Base-by-base conservation (phyloP, 30 jellyfish, hydroid and myxozoan species). In the Hydractinia symbiolongicarpus region DNA sequence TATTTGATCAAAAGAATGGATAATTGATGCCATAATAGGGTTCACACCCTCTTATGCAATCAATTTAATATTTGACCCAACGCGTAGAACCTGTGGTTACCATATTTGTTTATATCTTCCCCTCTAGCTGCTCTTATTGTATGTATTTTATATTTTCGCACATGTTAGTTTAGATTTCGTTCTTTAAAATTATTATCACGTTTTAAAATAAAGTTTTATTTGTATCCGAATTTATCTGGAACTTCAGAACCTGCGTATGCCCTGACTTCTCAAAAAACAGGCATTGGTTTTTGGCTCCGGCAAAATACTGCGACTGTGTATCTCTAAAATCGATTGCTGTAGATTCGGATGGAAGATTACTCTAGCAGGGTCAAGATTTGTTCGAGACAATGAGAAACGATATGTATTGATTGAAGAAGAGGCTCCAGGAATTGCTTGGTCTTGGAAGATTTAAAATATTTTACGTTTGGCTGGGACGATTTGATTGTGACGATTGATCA, bases 361-460 rank as follows among this genome's bases (percentile, higher is more conserved):
- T 15, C 77, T 73, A 10, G 30, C 53, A 11, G 77, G 83, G 54
- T 53, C 54, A n/a, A 14, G 83, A 9, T 77, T 77, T 54, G 60
- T 83, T 50, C 83, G 60, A 11, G 53, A 82, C 11, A 53, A 20
- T 1, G 83, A 77, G 71, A 53, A 20, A 52, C 72, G 83, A 13
- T 77, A 77, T 40, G 83, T 84, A 9, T 83, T 83, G 19, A 77
- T 77, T 14, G 83, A 77, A 40, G 85, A 84, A 11, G 85, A 77
- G 78, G 87, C 87, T 11, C 51, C 4, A 15, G 85, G 9, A 57
- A 53, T 14, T 50, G 54, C 10, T 82, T n/a, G 9, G 85, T 4
- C 49, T 54, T 77, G 83, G 55, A 52, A 9, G 60, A 77, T 50
- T 82, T 4, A 52, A 82, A 50, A n/a, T 77, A 9, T 82, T 77